phyloP scores from a whole-genome alignment of 2,888 invertebrate genomes.

The Amphipoea oculea region DNA sequence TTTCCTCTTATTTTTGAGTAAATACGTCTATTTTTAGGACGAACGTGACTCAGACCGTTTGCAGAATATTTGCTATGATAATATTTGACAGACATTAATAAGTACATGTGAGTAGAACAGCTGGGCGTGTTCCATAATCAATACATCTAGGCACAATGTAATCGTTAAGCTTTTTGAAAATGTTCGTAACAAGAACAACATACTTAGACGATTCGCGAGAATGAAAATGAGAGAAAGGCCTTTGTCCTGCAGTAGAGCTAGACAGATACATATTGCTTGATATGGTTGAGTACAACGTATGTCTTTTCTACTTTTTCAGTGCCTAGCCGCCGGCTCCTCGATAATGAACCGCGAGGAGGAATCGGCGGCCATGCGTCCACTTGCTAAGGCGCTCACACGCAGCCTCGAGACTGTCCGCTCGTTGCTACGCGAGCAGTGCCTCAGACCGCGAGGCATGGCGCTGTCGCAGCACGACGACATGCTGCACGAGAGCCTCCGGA shows the following conservation, averaged over 20 bases:
- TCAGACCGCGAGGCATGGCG: conserved; percentile 91
- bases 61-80: conserved; percentile 38
- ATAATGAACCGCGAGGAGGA: conserved; percentile 99
- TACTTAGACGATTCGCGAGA: neutral
- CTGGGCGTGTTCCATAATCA: conserved; percentile 3
- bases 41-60: conserved; percentile 28
- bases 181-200: neutral
- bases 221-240: too few species aligned
- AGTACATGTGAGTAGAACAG: conserved; percentile 24
- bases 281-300: neutral
- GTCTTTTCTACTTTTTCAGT: conserved; percentile 90
- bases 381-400: conserved; percentile 99
- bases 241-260: too few species aligned
- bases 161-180: conserved; percentile 17
- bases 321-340: conserved; percentile 99
- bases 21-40: conserved; percentile 26
- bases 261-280: neutral
- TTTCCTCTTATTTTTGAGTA: too few species aligned
- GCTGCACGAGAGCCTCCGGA: conserved; percentile 95
- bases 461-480: conserved; percentile 92
- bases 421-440: conserved; percentile 96
- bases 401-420: conserved; percentile 98
- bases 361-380: conserved; percentile 98
- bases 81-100: conserved; percentile 29
- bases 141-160: conserved; percentile 5